Evolutionary conservation across 2,888 invertebrate species (phyloP), one percentile per base, ranked within the genome.

Genomic region (Enchytraeus crypticus): DNA sequence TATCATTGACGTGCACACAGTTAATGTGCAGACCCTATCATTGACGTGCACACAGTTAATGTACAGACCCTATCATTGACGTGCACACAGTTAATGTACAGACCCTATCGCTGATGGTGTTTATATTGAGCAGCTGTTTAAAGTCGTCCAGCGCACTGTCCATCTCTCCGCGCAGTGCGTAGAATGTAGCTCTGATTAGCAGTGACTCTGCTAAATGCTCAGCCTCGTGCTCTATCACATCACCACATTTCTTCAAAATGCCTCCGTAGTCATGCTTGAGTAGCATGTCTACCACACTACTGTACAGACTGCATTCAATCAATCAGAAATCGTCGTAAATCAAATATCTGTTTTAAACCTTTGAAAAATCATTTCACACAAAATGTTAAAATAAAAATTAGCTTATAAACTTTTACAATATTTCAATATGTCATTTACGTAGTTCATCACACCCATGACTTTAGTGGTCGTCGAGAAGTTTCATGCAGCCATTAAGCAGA

Each of bases 141-240:
- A 89, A 86, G 72, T 87, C 85, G 5, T 63, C 60, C 5, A 71
- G 53, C 3, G 80, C 77, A 55, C 70, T 69, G 27, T 73, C 70
- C 4, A 68, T 66, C 61, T 76, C 73, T 3, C 90, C 90, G 45
- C 85, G 83, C 33, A 93, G 81, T 62, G 90, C 82, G 76, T 88
- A 85, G 78, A 93, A 89, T 26, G 92, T 90, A 43, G 88, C 90
- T 62, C 92, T 83, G 67, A 93, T 79, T n/a, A 92, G 82, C 64
- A 87, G 78, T 0, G 91, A 87, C 66, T 79, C 72, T 29, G 66
- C 64, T 62, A 74, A 69, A 18, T 68, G 60, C 27, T 72, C 71
- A 51, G 71, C 65, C 8, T 66, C 61, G n/a, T 59, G 53, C 14
- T 66, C 65, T 21, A 92, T 82, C 80, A 90, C 90, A 73, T 89